These are phyloP conservation scores for Calvadosia cruxmelitensis DNA, from an alignment of 30 jellyfish, hydroid and myxozoan genomes.

Conservation along the genomic window DNA sequence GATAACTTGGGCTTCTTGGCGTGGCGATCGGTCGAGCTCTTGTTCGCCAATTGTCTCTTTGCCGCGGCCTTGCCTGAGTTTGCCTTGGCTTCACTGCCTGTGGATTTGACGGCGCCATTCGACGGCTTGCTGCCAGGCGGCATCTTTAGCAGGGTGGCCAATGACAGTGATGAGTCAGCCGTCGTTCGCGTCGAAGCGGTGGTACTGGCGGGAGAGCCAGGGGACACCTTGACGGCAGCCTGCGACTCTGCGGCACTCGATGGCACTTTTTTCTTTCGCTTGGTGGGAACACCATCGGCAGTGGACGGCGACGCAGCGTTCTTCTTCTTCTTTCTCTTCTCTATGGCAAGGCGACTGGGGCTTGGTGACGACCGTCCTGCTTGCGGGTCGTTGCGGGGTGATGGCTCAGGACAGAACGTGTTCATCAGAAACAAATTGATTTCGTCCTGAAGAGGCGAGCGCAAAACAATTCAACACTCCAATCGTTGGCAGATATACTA, in stretches of 20 bases:
- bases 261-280: not conserved
- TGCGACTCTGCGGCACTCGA: not conserved
- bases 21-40: not conserved
- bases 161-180: not conserved
- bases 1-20: not conserved
- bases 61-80: not conserved
- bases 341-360: not conserved
- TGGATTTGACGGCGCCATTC: not conserved
- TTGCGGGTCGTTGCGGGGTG: not conserved
- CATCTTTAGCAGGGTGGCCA: not conserved
- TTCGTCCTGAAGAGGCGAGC: not conserved
- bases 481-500: too few relatives aligned
- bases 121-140: not conserved
- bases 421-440: not conserved
- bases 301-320: not conserved
- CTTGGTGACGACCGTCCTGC: not conserved
- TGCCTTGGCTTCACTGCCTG: not conserved
- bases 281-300: not conserved
- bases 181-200: not conserved
- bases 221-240: not conserved
- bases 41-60: not conserved
- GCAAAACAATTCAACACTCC: too few relatives aligned
- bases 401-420: not conserved
- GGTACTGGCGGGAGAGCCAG: not conserved
- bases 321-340: not conserved